Evolutionary conservation across 2,888 invertebrate genomes (phyloP), one percentile per base, ranked within the genome.

Genomic region (Dicyrtomina minuta): DNA sequence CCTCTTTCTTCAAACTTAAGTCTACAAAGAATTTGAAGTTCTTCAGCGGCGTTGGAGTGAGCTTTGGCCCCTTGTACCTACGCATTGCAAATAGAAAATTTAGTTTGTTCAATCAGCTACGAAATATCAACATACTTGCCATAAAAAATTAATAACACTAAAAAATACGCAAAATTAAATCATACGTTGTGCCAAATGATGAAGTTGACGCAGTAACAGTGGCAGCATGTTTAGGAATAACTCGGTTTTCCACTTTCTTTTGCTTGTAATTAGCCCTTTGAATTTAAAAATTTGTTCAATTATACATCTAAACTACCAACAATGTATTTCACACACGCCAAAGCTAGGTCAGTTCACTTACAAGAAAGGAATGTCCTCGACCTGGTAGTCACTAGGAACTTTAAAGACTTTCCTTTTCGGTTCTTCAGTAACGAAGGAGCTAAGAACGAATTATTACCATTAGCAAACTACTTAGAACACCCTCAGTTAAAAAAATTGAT

Each of bases 11-110:
- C 41, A 86, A 88, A 64, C 87, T 81, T 4, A 83, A 83, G 56
- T 80, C 83, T 26, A 92, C 80, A 46, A 88, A 88, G 82, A 96
- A 91, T 79, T 89, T 88, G 82, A 94, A 87, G 72, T 90, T 88
- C 77, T 89, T 90, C 22, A 96, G 81, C 0, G 83, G 83, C 62
- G 75, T 75, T 15, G 68, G 60, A 24, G 56, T 68, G 17, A 73
- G 22, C 68, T 74, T 75, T 2, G 77, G 74, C 17, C 70, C 71
- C 12, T 68, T 71, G 58, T 67, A 60, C 17, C 65, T 60, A n/a
- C n/a, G 65, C 12, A 8, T 33, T 39, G 15, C 12, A 62, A 62
- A 61, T 10, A 6, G n/a, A n/a, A n/a, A n/a, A n/a, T n/a, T n/a
- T n/a, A n/a, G n/a, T n/a, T n/a, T n/a, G n/a, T n/a, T n/a, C n/a